Evolutionary conservation across 2,888 invertebrate species (phyloP), one percentile per base, ranked within the genome.

Genomic region (Hartigia nigra): DNA sequence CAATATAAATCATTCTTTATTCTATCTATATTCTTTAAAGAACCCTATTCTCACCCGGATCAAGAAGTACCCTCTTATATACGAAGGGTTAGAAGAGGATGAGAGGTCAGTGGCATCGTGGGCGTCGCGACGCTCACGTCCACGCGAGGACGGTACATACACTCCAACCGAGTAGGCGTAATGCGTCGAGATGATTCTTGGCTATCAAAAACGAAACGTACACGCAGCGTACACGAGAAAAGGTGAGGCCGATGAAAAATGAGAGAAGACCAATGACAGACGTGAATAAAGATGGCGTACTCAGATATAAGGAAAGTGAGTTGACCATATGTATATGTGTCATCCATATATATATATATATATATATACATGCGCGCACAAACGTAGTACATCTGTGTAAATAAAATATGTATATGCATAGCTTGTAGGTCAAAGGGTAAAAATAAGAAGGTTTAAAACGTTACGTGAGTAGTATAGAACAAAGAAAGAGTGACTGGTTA

Each of bases 401-500:
- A 55, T 55, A 2, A 55, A 55, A 55, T 55, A 55, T 23, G 23
- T 55, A 55, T 23, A 23, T 55, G 39, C 23, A 55, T 55, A 55
- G 39, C 39, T 23, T 9, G 9, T 55, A 55, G 39, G 39, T 55
- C 39, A 55, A 31, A 32, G 72, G 72, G 32, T 12, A 72, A 12
- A 31, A 31, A 72, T 31, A 14, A 72, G 72, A 14, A 34, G 12
- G 12, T 31, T 34, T 14, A 34, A 34, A 34, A 72, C 31, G 31
- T 31, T 72, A 34, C 36, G 23, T 12, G 34, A 35, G 75, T 31
- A 74, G 75, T 31, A 74, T 78, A 55, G 78, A 74, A 76, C 36
- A 76, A 76, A 72, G 78, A 74, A 75, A 72, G 82, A 79, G 75
- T 78, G 84, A 88, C 83, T 81, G 84, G 86, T 84, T 87, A 85